Conservation (phyloP, 2,797 vertebrate species). For the Limosa lapponica region DNA sequence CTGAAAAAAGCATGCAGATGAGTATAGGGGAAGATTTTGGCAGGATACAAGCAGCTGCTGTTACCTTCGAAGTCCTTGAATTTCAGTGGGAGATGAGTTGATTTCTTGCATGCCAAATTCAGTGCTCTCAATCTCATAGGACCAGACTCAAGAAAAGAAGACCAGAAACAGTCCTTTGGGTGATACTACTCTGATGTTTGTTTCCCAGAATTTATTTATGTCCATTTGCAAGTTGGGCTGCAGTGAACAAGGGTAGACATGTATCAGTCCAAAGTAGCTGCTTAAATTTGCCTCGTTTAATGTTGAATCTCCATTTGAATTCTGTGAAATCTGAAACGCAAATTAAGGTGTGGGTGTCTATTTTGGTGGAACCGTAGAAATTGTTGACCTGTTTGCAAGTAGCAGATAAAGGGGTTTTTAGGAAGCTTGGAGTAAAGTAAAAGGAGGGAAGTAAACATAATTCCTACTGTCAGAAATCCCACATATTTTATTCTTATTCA, state of each 20-base stretch:
- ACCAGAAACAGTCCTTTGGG: not conserved
- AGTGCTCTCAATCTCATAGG: not conserved
- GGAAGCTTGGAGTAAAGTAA: not conserved
- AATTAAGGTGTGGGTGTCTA: not conserved
- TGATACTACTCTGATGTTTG: not conserved
- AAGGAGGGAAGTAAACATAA: not conserved
- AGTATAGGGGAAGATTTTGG: not conserved
- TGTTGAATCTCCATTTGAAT: not conserved
- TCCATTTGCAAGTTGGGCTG: not conserved
- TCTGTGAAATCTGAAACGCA: not conserved
- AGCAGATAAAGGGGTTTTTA: not conserved
- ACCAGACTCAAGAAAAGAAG: not conserved
- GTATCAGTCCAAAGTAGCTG: not conserved
- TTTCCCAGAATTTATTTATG: not conserved
- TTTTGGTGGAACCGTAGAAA: not conserved
- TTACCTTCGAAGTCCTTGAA: not conserved
- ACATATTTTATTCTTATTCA: not conserved
- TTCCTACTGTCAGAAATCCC: not conserved
- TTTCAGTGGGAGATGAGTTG: not conserved
- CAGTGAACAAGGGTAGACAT: not conserved
- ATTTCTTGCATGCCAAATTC: not conserved
- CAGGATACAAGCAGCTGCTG: not conserved
- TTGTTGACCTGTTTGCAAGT: not conserved
- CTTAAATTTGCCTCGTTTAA: not conserved
- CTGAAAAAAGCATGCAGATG: not conserved